Evolutionary conservation across 2,113 vertebrate species (phyloP).

Genomic region (Austrofundulus limnaeus): DNA sequence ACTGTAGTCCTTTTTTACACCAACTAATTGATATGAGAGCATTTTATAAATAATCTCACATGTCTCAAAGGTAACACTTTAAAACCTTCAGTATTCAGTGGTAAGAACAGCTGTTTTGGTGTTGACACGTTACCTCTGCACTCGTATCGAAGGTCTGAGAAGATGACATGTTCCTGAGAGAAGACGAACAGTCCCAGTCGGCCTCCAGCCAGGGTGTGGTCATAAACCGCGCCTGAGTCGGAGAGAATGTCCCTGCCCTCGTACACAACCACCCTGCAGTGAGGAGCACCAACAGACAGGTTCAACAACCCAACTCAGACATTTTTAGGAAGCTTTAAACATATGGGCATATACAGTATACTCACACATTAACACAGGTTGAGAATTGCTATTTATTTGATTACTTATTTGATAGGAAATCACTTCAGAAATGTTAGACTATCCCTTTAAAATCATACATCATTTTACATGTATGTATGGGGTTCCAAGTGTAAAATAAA

Average conservation of each 20-base stretch:
- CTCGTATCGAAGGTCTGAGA: constrained; percentile 97
- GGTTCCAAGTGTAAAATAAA: no score
- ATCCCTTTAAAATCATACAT: neutral
- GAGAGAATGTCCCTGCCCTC: constrained; percentile 93
- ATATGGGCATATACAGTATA: no score
- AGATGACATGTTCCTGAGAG: constrained; percentile 95
- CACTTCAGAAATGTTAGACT: no score
- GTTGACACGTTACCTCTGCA: constrained; percentile 87
- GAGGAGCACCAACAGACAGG: constrained; percentile 10
- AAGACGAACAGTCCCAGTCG: constrained; percentile 95
- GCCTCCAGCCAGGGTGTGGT: constrained; percentile 91
- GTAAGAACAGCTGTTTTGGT: neutral
- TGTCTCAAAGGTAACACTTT: neutral
- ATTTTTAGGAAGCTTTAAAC: neutral
- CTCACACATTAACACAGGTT: no score
- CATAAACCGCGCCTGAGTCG: constrained; percentile 93
- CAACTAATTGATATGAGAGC: neutral
- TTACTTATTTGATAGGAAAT: no score
- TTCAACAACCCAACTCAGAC: neutral
- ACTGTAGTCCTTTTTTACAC: neutral
- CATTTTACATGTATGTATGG: no score
- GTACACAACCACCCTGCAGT: constrained; percentile 88
- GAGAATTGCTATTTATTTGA: no score
- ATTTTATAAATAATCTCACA: no score
- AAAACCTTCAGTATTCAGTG: neutral